phyloP scores from a whole-genome alignment of 2,888 invertebrate genomes.

The Caenorhabditis doughertyi region DNA sequence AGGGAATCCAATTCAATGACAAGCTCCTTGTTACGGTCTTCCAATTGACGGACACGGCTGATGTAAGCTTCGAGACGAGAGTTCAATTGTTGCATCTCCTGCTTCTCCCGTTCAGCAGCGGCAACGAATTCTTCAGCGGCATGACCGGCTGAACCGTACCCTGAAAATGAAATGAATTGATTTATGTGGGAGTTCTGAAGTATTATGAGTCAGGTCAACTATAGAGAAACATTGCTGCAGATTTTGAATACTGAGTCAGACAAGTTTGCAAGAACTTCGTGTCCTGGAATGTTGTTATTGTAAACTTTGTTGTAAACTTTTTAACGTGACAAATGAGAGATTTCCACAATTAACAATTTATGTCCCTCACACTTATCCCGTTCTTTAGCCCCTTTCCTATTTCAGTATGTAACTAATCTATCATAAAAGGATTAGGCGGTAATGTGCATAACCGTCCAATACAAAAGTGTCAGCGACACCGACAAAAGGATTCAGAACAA shows the following conservation, averaged over 20 bases:
- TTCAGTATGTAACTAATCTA: neutral
- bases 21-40: conserved; percentile 57
- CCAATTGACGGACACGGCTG: conserved; percentile 54
- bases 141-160: conserved; percentile 29
- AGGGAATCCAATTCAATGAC: conserved; percentile 57
- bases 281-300: too few species aligned
- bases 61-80: conserved; percentile 58
- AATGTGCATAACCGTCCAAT: neutral
- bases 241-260: too few species aligned
- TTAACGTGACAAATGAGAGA: too few species aligned
- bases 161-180: conserved; percentile 6
- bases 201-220: neutral
- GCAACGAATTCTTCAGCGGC: conserved; percentile 63
- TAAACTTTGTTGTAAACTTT: too few species aligned
- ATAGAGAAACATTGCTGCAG: neutral
- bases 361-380: neutral
- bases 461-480: conserved; percentile 5
- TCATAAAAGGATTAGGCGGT: conserved; percentile 16
- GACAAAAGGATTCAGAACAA: conserved; percentile 9
- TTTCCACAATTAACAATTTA: too few species aligned
- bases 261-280: too few species aligned
- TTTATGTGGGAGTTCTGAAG: neutral
- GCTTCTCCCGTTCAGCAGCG: conserved; percentile 63
- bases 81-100: conserved; percentile 62
- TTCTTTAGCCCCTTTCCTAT: neutral